Evolutionary conservation across 2,888 invertebrate genomes (phyloP).

Genomic region (Apeira syringaria): DNA sequence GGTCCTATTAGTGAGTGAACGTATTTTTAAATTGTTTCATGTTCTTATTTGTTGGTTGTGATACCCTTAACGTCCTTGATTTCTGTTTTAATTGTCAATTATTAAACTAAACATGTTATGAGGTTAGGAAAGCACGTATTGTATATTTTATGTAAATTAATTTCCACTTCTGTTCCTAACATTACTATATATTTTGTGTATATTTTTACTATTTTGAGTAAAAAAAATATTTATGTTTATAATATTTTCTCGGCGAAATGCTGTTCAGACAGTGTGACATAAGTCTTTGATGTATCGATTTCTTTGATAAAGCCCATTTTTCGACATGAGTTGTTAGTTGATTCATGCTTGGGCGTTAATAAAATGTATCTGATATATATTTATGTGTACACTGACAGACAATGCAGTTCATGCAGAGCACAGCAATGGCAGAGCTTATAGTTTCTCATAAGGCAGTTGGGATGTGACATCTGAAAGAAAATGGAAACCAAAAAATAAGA

Average conservation of each 20-base stretch:
- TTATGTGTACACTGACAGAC: conserved; percentile 56
- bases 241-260: conserved; percentile 10
- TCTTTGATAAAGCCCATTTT: conserved; percentile 6
- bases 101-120: too few species aligned
- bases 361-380: conserved; percentile 52
- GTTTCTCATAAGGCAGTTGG: conserved; percentile 96
- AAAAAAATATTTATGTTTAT: too few species aligned
- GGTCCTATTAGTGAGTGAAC: too few species aligned
- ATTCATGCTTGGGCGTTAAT: conserved; percentile 54
- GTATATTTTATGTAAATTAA: too few species aligned
- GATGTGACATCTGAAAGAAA: conserved; percentile 95
- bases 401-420: conserved; percentile 78
- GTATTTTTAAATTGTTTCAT: too few species aligned
- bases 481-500: conserved; percentile 65
- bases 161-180: too few species aligned
- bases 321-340: conserved; percentile 45
- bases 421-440: conserved; percentile 87
- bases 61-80: too few species aligned
- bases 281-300: not conserved
- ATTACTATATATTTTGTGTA: too few species aligned
- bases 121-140: too few species aligned
- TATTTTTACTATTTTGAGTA: too few species aligned
- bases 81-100: too few species aligned
- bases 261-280: conserved; percentile 1
- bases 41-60: too few species aligned